Base-by-base conservation (phyloP, 2,888 invertebrate species). In the Ophioninae sp. region DNA sequence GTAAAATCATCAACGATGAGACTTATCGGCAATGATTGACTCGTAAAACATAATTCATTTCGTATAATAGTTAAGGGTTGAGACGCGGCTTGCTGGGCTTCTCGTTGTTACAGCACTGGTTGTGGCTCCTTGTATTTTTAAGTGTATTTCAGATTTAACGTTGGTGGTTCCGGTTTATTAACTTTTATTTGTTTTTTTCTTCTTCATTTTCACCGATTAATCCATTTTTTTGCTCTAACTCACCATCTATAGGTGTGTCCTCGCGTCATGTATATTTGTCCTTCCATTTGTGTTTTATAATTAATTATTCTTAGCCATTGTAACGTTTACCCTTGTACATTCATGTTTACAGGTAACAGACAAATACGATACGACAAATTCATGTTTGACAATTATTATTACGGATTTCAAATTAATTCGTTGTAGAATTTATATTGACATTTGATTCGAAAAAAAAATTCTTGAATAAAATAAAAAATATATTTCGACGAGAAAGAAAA, bases 91-190 rank as follows among this genome's bases (percentile, higher is more conserved):
- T 92, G 87, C 90, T 90, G 89, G 88, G 91, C 92, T 92, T 91
- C 85, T 90, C 87, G 88, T 90, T 91, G 90, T 91, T 81, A 88
- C 88, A 90, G 91, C 91, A 91, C 90, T 91, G 92, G 92, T 92
- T 91, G 85, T 91, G 91, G 92, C 90, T 90, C 89, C 87, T 88
- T 85, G 85, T 87, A 79, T 89, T 87, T 86, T 84, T 90, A 82
- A 89, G 82, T 90, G 89, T 91, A 88, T 91, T 91, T 91, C 91
- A 91, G 90, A 92, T 90, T 82, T 88, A 88, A 88, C 88, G 85
- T 88, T 87, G 88, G 86, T 91, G 91, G 90, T 86, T 91, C 88
- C 90, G 89, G 89, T 88, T 86, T 58, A 71, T 64, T 71, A 37
- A 58, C 61, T 75, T 61, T 81, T 51, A 23, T 75, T 68, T 30